Evolutionary conservation across 2,888 invertebrate species (phyloP).

Genomic region (Heliconius ethilla): DNA sequence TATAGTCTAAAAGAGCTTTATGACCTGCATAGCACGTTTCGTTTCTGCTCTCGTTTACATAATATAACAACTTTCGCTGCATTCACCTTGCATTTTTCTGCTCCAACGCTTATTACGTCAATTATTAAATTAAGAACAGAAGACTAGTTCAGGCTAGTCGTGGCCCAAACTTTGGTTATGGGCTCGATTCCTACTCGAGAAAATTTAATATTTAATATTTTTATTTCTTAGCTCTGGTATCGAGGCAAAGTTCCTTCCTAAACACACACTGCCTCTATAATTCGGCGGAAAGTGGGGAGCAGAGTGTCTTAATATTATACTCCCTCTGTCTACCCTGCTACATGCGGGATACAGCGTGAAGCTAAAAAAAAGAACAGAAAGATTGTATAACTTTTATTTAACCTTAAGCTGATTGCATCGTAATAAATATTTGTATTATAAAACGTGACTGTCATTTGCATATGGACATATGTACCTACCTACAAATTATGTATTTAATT

Average conservation of each 20-base stretch:
- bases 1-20: conserved; percentile 52
- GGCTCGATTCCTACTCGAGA: too few species aligned
- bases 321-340: too few species aligned
- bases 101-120: conserved; percentile 37
- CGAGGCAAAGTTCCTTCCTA: too few species aligned
- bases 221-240: too few species aligned
- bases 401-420: conserved; percentile 4
- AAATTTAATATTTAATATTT: too few species aligned
- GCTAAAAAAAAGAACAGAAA: conserved; percentile 8
- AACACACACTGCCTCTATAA: too few species aligned
- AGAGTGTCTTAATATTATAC: too few species aligned
- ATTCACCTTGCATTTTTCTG: conserved; percentile 43
- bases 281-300: too few species aligned
- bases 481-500: conserved; percentile 1
- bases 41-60: conserved; percentile 58
- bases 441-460: conserved; percentile 28
- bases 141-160: too few species aligned
- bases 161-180: too few species aligned
- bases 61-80: conserved; percentile 49
- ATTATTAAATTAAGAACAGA: conserved; percentile 36
- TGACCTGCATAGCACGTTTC: conserved; percentile 60
- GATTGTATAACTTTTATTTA: conserved; percentile 25
- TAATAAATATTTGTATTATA: background rate
- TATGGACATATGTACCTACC: conserved; percentile 5
- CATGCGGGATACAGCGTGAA: too few species aligned